Conservation (phyloP, 2,888 invertebrate species). For the Ectobius pallidus region DNA sequence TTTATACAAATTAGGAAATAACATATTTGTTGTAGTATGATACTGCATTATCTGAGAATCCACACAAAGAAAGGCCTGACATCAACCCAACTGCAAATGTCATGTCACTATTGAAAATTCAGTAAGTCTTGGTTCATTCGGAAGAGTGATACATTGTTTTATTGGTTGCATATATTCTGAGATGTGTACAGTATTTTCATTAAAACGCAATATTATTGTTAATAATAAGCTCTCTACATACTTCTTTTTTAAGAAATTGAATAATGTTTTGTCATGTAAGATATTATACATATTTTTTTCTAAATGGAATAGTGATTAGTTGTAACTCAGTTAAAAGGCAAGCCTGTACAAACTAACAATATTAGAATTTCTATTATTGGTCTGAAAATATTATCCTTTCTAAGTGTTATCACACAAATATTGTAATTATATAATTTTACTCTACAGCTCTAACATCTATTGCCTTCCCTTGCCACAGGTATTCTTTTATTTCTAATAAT, state of each 20-base stretch:
- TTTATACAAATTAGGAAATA: too few relatives aligned
- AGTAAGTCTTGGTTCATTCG: background rate
- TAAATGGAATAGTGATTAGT: constrained; percentile 19
- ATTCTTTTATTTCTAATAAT: background rate
- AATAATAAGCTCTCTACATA: constrained; percentile 34
- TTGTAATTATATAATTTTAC: background rate
- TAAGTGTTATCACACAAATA: background rate
- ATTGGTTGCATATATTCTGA: constrained; percentile 37
- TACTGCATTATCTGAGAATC: too few relatives aligned
- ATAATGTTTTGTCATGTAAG: constrained; percentile 29
- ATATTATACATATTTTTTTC: constrained; percentile 32
- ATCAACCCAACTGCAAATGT: background rate
- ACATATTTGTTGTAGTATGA: too few relatives aligned
- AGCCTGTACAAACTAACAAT: constrained; percentile 27
- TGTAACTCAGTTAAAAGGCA: constrained; percentile 18
- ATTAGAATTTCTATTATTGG: background rate
- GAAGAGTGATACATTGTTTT: constrained; percentile 14
- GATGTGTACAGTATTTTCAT: constrained; percentile 42
- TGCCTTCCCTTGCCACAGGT: constrained; percentile 1
- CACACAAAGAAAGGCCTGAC: background rate
- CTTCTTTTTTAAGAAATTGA: constrained; percentile 13
- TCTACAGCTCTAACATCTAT: background rate
- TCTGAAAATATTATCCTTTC: background rate
- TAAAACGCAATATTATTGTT: constrained; percentile 42
- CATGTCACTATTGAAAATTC: background rate